These are phyloP conservation scores for Vireo altiloquus DNA, from an alignment of 2,113 vertebrate genomes.

Conservation along the genomic window DNA sequence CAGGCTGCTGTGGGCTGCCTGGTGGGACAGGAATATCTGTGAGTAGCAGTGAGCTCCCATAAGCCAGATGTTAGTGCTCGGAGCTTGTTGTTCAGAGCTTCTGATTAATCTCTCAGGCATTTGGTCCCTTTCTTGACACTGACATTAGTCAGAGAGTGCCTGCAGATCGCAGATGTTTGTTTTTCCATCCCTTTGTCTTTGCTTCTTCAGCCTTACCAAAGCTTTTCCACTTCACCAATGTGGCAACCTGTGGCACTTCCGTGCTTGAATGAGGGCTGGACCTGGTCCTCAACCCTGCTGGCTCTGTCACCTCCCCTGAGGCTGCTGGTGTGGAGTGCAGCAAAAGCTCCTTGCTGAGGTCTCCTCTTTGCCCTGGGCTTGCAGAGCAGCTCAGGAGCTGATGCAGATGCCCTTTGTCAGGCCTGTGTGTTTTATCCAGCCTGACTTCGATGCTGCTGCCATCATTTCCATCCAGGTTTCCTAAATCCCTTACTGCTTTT, in stretches of 20 bases:
- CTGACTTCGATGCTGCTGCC: neutral
- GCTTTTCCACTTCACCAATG: neutral
- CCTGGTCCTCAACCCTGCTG: neutral
- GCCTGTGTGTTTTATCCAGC: neutral
- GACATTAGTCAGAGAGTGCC: neutral
- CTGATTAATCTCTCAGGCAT: neutral
- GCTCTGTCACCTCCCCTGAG: rapidly evolving
- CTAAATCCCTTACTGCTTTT: neutral
- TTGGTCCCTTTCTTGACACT: neutral
- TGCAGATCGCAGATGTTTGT: neutral
- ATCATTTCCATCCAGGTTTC: neutral
- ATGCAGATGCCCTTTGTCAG: neutral
- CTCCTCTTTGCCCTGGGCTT: neutral
- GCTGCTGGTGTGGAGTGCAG: neutral
- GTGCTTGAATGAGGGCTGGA: neutral
- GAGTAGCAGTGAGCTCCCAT: neutral
- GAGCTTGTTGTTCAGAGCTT: neutral
- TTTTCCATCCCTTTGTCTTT: slow-evolving; percentile 12
- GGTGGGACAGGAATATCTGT: neutral
- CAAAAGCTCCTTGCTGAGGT: neutral
- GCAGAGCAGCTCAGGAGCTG: neutral
- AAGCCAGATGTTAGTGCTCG: slow-evolving; percentile 35
- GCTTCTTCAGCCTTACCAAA: neutral
- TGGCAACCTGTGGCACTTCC: neutral
- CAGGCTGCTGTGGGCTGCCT: slow-evolving; percentile 7